These are phyloP conservation scores for Pelodytes ibericus DNA, from an alignment of 2,797 vertebrate species.

Conservation along the genomic window DNA sequence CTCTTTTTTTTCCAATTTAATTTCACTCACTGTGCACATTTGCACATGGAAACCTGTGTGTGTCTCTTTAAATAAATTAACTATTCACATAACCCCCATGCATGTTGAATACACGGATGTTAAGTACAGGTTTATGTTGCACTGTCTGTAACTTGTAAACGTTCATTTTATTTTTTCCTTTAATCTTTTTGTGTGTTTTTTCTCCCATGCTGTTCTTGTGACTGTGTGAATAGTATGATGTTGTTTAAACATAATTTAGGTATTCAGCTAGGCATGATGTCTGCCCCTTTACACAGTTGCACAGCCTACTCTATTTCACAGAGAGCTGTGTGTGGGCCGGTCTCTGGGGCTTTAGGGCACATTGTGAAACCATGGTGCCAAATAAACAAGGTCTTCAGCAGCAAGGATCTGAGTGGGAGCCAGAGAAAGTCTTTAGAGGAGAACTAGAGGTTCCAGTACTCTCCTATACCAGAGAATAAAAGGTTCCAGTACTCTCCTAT, in stretches of 20 bases:
- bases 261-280: not conserved
- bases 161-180: not conserved
- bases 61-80: no score
- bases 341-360: not conserved
- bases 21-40: no score
- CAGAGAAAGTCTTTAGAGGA: not conserved
- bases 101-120: no score
- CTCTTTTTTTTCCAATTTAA: no score
- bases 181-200: not conserved
- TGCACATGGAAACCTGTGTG: no score
- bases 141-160: no score
- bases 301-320: not conserved
- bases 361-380: not conserved
- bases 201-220: not conserved
- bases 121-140: no score
- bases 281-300: not conserved
- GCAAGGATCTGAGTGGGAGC: not conserved
- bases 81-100: no score
- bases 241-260: not conserved
- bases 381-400: not conserved
- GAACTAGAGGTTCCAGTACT: no score
- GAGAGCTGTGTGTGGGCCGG: not conserved
- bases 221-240: not conserved
- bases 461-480: no score
- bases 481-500: no score